A percentile compares a stretch with the other conserved stretches of the same genome.
Evolutionary conservation across 2,888 invertebrate species (phyloP).

Genomic region (Bursaphelenchus okinawaensis): DNA sequence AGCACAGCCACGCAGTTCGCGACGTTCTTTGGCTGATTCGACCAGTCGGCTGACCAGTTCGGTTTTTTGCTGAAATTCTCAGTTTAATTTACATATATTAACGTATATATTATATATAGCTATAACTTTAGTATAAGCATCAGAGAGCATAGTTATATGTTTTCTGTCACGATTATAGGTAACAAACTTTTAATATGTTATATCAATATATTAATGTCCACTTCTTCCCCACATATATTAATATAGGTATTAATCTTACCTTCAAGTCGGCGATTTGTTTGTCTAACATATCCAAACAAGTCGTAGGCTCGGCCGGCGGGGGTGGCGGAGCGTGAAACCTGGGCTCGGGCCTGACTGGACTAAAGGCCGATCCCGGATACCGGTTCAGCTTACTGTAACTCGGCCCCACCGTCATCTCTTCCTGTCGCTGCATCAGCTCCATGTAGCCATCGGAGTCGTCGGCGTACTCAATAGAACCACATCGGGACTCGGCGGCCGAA

Average conservation of each 20-base stretch:
- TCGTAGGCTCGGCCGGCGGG: conserved; percentile 7
- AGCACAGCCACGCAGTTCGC: conserved; percentile 28
- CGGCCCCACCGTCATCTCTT: conserved; percentile 1
- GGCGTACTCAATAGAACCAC: conserved; percentile 12
- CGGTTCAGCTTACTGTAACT: not conserved
- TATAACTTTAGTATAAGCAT: not conserved
- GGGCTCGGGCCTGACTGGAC: conserved; percentile 5
- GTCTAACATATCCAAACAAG: conserved; percentile 27
- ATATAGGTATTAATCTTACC: conserved; percentile 6
- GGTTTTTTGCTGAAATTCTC: conserved; percentile 25
- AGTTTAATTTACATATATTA: too few relatives aligned
- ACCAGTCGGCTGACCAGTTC: conserved; percentile 29
- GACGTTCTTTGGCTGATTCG: conserved; percentile 32
- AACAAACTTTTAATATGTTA: not conserved
- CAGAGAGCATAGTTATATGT: not conserved
- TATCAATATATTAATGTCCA: too few relatives aligned
- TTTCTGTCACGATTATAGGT: not conserved
- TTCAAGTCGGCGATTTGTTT: conserved; percentile 33
- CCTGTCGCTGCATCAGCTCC: conserved; percentile 4
- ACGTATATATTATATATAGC: not conserved
- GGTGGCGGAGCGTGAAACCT: conserved; percentile 16
- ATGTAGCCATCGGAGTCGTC: conserved; percentile 13
- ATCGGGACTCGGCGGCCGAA: conserved; percentile 4
- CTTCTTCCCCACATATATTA: too few relatives aligned
- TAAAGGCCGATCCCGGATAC: not conserved